phyloP scores from a whole-genome alignment of 2,888 invertebrate species.

The Pyralis farinalis region DNA sequence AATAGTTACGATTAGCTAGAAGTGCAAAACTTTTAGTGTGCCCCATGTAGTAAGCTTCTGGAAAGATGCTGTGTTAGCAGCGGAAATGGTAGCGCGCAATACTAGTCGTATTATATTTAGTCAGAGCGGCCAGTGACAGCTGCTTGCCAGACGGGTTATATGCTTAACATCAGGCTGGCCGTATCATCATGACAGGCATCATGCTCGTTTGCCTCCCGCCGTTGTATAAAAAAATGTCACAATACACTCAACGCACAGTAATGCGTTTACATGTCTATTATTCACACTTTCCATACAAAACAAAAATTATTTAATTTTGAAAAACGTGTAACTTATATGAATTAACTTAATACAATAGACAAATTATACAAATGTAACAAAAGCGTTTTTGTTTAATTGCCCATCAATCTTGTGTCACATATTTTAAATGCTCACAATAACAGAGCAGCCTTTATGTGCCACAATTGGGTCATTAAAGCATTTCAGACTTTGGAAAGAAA shows the following conservation, averaged over 20 bases:
- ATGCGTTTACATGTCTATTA: background rate
- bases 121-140: too few relatives aligned
- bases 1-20: too few relatives aligned
- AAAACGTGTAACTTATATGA: constrained; percentile 14
- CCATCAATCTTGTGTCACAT: constrained; percentile 25
- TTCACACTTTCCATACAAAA: constrained; percentile 4
- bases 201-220: too few relatives aligned
- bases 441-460: constrained; percentile 34
- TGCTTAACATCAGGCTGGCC: too few relatives aligned
- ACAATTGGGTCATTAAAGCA: constrained; percentile 42
- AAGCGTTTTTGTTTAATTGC: constrained; percentile 14
- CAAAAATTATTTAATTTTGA: constrained; percentile 5
- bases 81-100: too few relatives aligned
- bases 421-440: constrained; percentile 26
- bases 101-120: too few relatives aligned
- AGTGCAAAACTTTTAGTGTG: too few relatives aligned
- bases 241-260: background rate
- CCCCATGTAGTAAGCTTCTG: too few relatives aligned
- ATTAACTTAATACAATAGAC: constrained; percentile 10
- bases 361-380: constrained; percentile 18
- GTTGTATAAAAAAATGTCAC: too few relatives aligned
- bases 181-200: too few relatives aligned
- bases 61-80: too few relatives aligned
- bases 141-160: too few relatives aligned
- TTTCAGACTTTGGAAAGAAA: constrained; percentile 25